Evolutionary conservation across 2,888 invertebrate species (phyloP).

Genomic region (Mesodorylaimus sp.): DNA sequence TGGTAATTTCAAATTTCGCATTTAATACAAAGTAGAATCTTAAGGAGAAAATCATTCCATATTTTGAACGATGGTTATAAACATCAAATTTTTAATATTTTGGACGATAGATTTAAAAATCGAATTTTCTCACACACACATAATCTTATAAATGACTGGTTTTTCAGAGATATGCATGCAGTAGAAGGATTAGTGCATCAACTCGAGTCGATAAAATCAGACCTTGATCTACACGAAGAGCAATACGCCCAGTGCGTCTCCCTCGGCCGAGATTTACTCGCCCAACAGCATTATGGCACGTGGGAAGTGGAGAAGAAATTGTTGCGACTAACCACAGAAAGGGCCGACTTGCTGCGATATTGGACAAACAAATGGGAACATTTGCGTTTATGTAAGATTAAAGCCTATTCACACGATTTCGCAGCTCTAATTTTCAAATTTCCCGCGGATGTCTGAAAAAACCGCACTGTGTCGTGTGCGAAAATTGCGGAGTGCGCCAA

Average conservation of each 20-base stretch:
- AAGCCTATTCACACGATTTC: too few species aligned
- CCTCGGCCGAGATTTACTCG: constrained; percentile 75
- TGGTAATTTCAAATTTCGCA: too few species aligned
- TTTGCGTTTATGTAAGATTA: constrained; percentile 88
- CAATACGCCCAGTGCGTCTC: constrained; percentile 87
- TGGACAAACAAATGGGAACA: constrained; percentile 99
- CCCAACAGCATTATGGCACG: constrained; percentile 78
- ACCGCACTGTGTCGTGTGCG: too few species aligned
- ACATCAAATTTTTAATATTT: too few species aligned
- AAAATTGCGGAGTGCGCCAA: too few species aligned
- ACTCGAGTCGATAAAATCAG: constrained; percentile 93
- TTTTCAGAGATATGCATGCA: constrained; percentile 66
- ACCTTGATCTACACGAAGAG: constrained; percentile 94
- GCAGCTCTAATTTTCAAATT: too few species aligned
- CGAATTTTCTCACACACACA: too few species aligned
- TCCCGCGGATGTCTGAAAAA: too few species aligned
- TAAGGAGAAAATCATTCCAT: too few species aligned
- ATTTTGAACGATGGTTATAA: too few species aligned
- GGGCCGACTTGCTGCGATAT: constrained; percentile 73
- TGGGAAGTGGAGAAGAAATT: constrained; percentile 81
- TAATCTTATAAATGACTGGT: neutral
- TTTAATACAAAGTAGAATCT: too few species aligned
- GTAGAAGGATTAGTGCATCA: constrained; percentile 98
- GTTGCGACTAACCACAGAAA: constrained; percentile 68
- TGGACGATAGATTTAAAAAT: too few species aligned